Conservation (phyloP, 1,140 invertebrate genomes). For the Bathynomus jamesi region DNA sequence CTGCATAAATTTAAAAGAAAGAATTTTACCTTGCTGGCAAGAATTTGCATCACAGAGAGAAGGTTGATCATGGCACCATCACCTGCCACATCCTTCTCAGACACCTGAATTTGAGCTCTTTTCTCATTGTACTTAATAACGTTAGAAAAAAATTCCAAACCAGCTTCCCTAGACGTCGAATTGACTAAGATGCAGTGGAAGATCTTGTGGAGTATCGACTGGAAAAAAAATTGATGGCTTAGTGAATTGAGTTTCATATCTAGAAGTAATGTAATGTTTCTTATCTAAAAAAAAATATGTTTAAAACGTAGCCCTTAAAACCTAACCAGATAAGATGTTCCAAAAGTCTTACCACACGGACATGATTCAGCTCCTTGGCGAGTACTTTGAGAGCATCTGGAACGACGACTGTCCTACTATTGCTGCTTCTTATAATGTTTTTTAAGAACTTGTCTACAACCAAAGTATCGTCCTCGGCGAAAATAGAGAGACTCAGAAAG, state of each 20-base stretch:
- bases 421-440: conserved; percentile 16
- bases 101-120: conserved; percentile 73
- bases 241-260: too few relatives aligned
- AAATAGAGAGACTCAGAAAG: conserved; percentile 79
- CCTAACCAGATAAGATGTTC: too few relatives aligned
- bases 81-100: conserved; percentile 70
- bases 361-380: conserved; percentile 23
- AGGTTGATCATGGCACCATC: conserved; percentile 94
- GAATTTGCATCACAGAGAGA: conserved; percentile 75
- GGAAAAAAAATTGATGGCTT: conserved; percentile 25
- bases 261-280: too few relatives aligned
- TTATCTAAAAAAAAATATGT: too few relatives aligned
- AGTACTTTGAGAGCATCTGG: conserved; percentile 19
- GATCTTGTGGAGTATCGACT: conserved; percentile 64
- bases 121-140: conserved; percentile 74
- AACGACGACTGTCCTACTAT: conserved; percentile 9
- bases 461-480: conserved; percentile 82
- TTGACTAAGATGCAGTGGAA: conserved; percentile 78
- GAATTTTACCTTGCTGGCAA: conserved; percentile 63
- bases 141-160: conserved; percentile 67
- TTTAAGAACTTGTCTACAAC: conserved; percentile 59
- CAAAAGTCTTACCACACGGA: conserved; percentile 19
- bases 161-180: conserved; percentile 60
- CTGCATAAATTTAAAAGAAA: too few relatives aligned
- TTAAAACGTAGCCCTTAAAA: too few relatives aligned